Evolutionary conservation across 1,140 invertebrate species (phyloP).

Genomic region (Ylistrum balloti): DNA sequence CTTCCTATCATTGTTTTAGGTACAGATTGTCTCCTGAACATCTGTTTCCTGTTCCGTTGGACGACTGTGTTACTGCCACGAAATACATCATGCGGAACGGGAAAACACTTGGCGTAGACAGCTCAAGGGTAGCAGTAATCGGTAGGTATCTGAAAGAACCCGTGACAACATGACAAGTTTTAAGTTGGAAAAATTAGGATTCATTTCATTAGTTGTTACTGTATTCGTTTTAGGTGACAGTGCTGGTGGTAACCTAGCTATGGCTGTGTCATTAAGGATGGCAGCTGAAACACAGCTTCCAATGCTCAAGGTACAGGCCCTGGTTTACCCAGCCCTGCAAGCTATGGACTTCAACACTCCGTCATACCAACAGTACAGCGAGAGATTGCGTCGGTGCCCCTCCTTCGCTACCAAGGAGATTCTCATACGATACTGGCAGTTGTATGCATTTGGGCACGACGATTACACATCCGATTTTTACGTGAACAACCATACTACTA

Average conservation of each 20-base stretch:
- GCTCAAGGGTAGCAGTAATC: background rate
- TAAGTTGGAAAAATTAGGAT: too few relatives aligned
- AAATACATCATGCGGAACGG: background rate
- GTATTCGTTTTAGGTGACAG: slow-evolving; percentile 72
- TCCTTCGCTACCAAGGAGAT: slow-evolving; percentile 43
- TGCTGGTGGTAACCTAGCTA: slow-evolving; percentile 71
- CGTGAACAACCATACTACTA: slow-evolving; percentile 55
- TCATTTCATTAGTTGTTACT: too few relatives aligned
- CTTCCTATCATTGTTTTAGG: too few relatives aligned
- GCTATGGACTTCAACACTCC: slow-evolving; percentile 69
- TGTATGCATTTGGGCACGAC: slow-evolving; percentile 38
- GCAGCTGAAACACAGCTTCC: slow-evolving; percentile 41
- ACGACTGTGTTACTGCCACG: slow-evolving; percentile 32
- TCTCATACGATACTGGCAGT: slow-evolving; percentile 37
- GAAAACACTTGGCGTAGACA: background rate
- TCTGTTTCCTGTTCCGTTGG: background rate
- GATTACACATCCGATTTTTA: slow-evolving; percentile 46
- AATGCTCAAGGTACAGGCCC: slow-evolving; percentile 63
- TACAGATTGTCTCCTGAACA: slow-evolving; percentile 17
- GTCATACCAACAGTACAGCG: slow-evolving; percentile 59
- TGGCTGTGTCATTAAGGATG: slow-evolving; percentile 63
- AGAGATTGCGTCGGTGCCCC: background rate
- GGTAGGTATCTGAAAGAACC: background rate
- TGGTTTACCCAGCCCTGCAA: slow-evolving; percentile 70
- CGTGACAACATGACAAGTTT: too few relatives aligned